These are phyloP conservation scores for Dimorphilus gyrociliatus DNA, from an alignment of 2,888 invertebrate genomes.

Conservation along the genomic window DNA sequence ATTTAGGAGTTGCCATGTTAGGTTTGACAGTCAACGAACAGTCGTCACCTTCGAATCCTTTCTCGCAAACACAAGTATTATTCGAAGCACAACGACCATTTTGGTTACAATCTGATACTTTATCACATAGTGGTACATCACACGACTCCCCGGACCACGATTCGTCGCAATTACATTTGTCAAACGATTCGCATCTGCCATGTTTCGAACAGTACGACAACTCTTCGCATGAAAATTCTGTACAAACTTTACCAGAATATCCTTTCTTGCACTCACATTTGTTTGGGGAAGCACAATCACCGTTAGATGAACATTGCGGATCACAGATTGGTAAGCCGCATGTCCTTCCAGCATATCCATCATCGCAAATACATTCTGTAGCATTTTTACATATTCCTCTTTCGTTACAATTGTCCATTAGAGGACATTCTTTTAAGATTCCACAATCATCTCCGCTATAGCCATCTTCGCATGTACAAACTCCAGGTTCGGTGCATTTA, in stretches of 20 bases:
- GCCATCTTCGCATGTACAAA: not conserved
- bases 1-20: not conserved
- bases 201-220: slow-evolving; percentile 1
- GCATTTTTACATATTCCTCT: not conserved
- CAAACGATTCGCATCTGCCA: not conserved
- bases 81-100: slow-evolving; percentile 1
- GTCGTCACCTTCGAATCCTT: slow-evolving; percentile 1
- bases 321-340: not conserved
- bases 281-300: slow-evolving; percentile 1
- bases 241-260: slow-evolving; percentile 1
- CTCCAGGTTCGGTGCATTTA: not conserved
- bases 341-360: not conserved
- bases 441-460: slow-evolving; percentile 1
- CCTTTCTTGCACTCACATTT: slow-evolving; percentile 1
- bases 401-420: slow-evolving; percentile 1
- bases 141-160: slow-evolving; percentile 1
- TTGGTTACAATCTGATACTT: not conserved
- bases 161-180: not conserved
- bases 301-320: not conserved
- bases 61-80: not conserved
- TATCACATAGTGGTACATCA: not conserved
- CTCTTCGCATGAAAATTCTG: slow-evolving; percentile 1
- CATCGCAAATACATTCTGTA: not conserved
- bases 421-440: not conserved
- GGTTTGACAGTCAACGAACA: not conserved